Conservation (phyloP, 2,113 vertebrate species). For the Crotalus tigris region DNA sequence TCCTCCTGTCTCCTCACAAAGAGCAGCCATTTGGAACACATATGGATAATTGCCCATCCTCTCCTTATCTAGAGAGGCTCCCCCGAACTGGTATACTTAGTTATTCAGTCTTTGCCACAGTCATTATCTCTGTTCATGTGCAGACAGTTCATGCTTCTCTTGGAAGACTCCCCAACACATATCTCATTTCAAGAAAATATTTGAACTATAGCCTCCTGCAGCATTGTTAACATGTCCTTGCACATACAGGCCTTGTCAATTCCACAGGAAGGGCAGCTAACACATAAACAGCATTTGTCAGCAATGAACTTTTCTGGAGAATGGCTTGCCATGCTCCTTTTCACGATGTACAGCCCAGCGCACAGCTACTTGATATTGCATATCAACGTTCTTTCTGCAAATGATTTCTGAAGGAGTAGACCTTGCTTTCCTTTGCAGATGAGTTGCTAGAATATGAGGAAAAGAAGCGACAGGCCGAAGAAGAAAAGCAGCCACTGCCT, state of each 20-base stretch:
- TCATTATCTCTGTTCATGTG: background rate
- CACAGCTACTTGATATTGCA: background rate
- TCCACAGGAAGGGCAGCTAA: background rate
- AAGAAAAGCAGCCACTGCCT: slow-evolving; percentile 78
- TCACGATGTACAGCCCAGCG: background rate
- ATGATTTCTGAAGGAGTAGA: background rate
- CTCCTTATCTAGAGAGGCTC: background rate
- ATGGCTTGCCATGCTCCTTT: background rate
- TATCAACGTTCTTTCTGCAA: background rate
- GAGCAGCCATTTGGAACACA: background rate
- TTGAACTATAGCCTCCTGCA: background rate
- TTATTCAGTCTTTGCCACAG: background rate
- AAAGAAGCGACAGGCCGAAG: slow-evolving; percentile 86
- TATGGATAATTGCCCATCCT: background rate
- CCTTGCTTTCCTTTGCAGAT: slow-evolving; percentile 70
- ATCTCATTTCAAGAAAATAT: background rate
- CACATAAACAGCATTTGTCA: background rate
- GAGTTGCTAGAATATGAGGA: slow-evolving; percentile 92
- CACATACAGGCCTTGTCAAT: background rate
- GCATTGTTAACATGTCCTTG: background rate
- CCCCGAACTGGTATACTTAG: background rate
- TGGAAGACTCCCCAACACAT: background rate
- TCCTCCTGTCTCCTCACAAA: background rate
- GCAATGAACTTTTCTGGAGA: too few relatives aligned
- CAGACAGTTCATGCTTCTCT: background rate